Percentiles rank a stretch among this genome's conserved stretches.
phyloP scores from a whole-genome alignment of 1,140 invertebrate species.

The Zaprionus inermis region DNA sequence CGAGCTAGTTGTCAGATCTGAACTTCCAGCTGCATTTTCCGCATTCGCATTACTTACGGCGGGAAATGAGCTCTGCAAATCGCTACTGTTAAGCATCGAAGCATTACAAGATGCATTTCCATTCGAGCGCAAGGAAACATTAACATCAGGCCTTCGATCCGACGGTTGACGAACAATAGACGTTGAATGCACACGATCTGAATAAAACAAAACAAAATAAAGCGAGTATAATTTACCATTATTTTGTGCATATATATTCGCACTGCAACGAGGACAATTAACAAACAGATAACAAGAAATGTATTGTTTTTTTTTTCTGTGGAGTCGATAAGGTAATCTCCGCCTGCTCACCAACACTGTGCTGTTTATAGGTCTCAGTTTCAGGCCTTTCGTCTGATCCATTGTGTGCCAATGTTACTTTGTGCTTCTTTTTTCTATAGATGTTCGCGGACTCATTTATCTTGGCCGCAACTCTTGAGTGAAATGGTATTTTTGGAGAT shows the following conservation, averaged over 20 bases:
- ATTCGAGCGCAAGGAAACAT: constrained; percentile 76
- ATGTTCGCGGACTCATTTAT: constrained; percentile 26
- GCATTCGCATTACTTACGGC: constrained; percentile 51
- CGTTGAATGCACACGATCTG: constrained; percentile 72
- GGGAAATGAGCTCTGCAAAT: constrained; percentile 71
- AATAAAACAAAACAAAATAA: background rate
- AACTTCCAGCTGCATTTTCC: constrained; percentile 52
- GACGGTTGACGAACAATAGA: constrained; percentile 81
- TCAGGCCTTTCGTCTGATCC: constrained; percentile 43
- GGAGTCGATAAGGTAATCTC: constrained; percentile 19
- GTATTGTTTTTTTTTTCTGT: constrained; percentile 8
- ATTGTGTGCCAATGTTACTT: constrained; percentile 30
- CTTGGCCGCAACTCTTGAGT: constrained; percentile 70
- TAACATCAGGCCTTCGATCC: constrained; percentile 79
- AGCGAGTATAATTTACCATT: background rate
- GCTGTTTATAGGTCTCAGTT: constrained; percentile 56
- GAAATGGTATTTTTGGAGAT: constrained; percentile 46
- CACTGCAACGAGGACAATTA: constrained; percentile 12
- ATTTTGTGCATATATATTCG: background rate
- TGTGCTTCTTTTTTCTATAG: constrained; percentile 51
- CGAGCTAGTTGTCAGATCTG: constrained; percentile 53
- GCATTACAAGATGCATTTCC: constrained; percentile 71
- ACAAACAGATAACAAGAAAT: constrained; percentile 22
- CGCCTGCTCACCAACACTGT: constrained; percentile 62
- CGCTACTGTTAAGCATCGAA: constrained; percentile 67